Evolutionary conservation across 2,113 vertebrate genomes (phyloP), one percentile per base, ranked within the genome.

Genomic region (Mola mola): DNA sequence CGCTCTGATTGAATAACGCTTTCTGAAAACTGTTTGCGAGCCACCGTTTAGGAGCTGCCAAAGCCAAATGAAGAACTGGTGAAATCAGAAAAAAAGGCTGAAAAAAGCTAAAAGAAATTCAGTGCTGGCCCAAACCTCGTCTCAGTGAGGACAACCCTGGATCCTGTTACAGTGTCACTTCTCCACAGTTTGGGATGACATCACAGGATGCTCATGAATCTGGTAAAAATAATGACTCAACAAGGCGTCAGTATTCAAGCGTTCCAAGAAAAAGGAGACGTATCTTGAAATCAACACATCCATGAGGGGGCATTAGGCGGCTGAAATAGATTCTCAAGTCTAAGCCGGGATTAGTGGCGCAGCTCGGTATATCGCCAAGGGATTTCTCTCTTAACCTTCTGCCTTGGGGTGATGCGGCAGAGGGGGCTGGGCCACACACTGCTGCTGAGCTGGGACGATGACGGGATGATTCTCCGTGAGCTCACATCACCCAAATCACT

Each of bases 331-430:
- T 81, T 72, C 75, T n/a, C 2, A 83, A 47, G 85, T 76, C 87
- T 92, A 92, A 92, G 72, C 85, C 77, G 64, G 79, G 91, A 93
- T 92, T 91, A 94, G 66, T 20, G 33, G 43, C 19, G 63, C 68
- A 83, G 78, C 85, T 72, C 84, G 15, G 59, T 61, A 80, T 85
- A 82, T 66, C 73, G 80, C 84, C 87, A 85, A 65, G 8, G 50
- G 82, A 84, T 89, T 92, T 89, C 77, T 83, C 76, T 82, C 72
- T 84, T 80, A 81, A 83, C 84, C 81, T 82, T 63, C 75, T 80
- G 72, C 43, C 47, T 89, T 65, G 26, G 21, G 29, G 26, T 20
- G 33, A 13, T 34, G 40, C 42, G 5, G 24, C 4, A 9, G 26
- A 47, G 44, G 59, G 42, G 66, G 70, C 10, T 38, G 78, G 70